Evolutionary conservation across 2,888 invertebrate species (phyloP).

Genomic region (Chaitophorus viminalis): DNA sequence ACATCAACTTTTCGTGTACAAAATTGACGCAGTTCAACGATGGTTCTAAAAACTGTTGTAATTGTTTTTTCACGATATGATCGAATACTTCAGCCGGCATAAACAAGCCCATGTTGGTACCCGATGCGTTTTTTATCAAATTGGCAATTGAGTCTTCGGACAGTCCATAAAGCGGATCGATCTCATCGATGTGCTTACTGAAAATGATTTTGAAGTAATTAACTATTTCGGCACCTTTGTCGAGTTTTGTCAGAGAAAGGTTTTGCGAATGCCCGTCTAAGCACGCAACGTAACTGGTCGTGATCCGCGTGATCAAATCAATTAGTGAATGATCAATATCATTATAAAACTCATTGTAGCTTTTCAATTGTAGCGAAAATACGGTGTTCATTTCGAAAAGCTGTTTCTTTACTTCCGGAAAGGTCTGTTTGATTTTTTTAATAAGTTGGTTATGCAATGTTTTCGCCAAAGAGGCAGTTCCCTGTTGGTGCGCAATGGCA

Average conservation of each 20-base stretch:
- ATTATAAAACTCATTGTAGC: slow-evolving; percentile 4
- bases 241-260: not conserved
- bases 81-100: slow-evolving; percentile 40
- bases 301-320: slow-evolving; percentile 9
- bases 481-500: not conserved
- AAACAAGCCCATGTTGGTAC: slow-evolving; percentile 20
- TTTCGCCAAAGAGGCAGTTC: not conserved
- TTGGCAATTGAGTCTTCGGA: not conserved
- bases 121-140: slow-evolving; percentile 24
- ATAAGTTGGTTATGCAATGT: not conserved
- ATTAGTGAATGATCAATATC: slow-evolving; percentile 16
- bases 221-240: not conserved
- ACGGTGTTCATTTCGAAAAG: not conserved
- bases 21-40: not conserved
- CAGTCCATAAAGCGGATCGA: slow-evolving; percentile 21
- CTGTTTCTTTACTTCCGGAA: not conserved
- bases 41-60: not conserved
- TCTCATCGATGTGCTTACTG: not conserved
- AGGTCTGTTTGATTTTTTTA: slow-evolving; percentile 26
- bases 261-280: slow-evolving; percentile 4
- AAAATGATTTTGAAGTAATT: not conserved
- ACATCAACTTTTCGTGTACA: not conserved
- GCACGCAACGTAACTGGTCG: not conserved
- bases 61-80: slow-evolving; percentile 29
- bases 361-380: not conserved